Evolutionary conservation across 2,888 invertebrate genomes (phyloP), one percentile per base, ranked within the genome.

Genomic region (Erebia palarica): DNA sequence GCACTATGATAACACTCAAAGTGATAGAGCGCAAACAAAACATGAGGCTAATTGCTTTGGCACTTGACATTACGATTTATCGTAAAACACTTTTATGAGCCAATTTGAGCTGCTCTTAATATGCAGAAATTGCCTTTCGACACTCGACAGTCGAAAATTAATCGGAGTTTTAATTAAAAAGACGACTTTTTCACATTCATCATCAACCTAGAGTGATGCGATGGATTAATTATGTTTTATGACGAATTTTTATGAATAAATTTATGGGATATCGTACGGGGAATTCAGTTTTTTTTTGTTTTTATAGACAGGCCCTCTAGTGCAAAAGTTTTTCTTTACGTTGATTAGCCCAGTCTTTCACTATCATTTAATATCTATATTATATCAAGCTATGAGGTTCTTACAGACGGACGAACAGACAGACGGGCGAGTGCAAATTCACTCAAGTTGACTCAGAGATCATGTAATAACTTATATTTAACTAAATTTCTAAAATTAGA

Each of bases 21-120:
- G 16, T 64, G 64, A 51, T 27, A 14, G 63, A 13, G 51, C 36
- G n/a, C 51, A 53, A n/a, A 65, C 27, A 53, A 53, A 65, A 53
- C n/a, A 16, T 11, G 18, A 10, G 18, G 47, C 51, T 64, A 70
- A 70, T 70, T 67, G 70, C 53, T 63, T 70, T 16, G 14, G 55
- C 70, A 60, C 66, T 70, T 57, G 47, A 55, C 36, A 66, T 61
- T 55, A 47, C 55, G 57, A 66, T 66, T 47, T 27, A 55, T 47
- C 66, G 61, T 57, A 61, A 61, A 63, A 63, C 47, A 14, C 47
- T 66, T 67, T 66, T 61, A 66, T 44, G 49, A 53, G 4, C 53
- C 51, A 13, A 16, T 65, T 53, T 36, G 53, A 51, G 53, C 53
- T 65, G 65, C 36, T n/a, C 27, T 65, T 65, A 53, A 53, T 53